Evolutionary conservation across 2,888 invertebrate species (phyloP), one percentile per base, ranked within the genome.

Genomic region (Euplexia lucipara): DNA sequence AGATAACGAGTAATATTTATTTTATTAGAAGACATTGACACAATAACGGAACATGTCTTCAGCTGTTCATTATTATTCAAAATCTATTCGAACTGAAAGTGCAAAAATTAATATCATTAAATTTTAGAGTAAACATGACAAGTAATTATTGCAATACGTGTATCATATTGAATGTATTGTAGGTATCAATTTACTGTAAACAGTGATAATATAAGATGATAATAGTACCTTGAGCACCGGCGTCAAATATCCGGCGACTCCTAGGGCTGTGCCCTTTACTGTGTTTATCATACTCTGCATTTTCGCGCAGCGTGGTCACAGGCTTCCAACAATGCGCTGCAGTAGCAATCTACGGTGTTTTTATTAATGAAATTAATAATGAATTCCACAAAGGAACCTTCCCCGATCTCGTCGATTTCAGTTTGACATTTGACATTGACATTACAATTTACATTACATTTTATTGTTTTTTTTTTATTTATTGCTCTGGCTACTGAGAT

Each of bases 241-340:
- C 75, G 99, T 99, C 86, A 99, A 96, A 92, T 98, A 98, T 89
- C 99, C 99, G 22, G 99, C 99, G 35, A 99, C 98, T 76, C 98
- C 98, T 30, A 99, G 96, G 34, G 99, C 99, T 48, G 98, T 98
- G 53, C 99, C 98, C 94, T 99, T 99, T 7, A 99, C 98, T 34
- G 98, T 97, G 91, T 99, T 99, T 68, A 99, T 97, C 60, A 99
- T 97, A 96, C 98, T 98, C 95, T 99, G 99, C 99, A 99, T 99
- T 86, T 56, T 70, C 26, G 39, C 45, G 69, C 64, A 48, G 42
- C 48, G 79, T 92, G 18, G 22, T 52, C 39, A 53, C 53, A 48
- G 26, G 32, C 41, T 39, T 42, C 18, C 37, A 45, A 58, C 42
- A 64, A 51, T 47, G 42, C 16, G 22, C 37, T 54, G n/a, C 48